Percentiles rank a stretch among this genome's conserved stretches.
Evolutionary conservation across 2,797 vertebrate genomes (phyloP).

Genomic region (Numenius phaeopus): DNA sequence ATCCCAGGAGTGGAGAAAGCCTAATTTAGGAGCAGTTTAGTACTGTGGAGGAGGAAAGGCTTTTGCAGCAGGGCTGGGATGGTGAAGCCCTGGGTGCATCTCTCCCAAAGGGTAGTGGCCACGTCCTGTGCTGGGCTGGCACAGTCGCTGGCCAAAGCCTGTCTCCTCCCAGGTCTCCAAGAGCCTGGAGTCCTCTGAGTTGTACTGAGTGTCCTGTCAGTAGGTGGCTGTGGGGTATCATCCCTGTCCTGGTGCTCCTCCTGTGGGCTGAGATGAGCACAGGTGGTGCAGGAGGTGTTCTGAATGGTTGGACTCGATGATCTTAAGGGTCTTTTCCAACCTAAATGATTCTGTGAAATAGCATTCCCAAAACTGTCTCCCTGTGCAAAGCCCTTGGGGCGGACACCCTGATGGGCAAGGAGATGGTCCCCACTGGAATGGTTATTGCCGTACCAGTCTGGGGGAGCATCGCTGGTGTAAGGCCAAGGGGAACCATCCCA

Average conservation of each 20-base stretch:
- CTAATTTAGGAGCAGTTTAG: not conserved
- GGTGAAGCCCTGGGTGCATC: fast-evolving
- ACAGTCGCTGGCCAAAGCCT: fast-evolving
- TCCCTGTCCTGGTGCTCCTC: not conserved
- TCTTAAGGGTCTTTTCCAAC: not conserved
- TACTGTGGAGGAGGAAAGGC: not conserved
- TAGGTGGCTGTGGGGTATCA: no score
- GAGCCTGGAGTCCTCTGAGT: not conserved
- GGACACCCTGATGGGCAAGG: not conserved
- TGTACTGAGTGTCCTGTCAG: fast-evolving
- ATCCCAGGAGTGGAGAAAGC: not conserved
- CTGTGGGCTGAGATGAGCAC: not conserved
- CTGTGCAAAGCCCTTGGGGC: no score
- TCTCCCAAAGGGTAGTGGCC: not conserved
- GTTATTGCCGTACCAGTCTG: not conserved
- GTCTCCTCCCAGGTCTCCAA: not conserved
- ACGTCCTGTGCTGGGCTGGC: not conserved
- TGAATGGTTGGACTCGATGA: not conserved
- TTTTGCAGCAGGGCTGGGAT: not conserved
- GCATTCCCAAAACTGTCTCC: not conserved
- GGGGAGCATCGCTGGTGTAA: fast-evolving
- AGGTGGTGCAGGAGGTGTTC: not conserved
- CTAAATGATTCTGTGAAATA: not conserved
- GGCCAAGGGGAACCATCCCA: not conserved
- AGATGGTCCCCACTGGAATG: not conserved